Conservation (phyloP, 1,140 invertebrate species). For the Zaprionus inermis region DNA sequence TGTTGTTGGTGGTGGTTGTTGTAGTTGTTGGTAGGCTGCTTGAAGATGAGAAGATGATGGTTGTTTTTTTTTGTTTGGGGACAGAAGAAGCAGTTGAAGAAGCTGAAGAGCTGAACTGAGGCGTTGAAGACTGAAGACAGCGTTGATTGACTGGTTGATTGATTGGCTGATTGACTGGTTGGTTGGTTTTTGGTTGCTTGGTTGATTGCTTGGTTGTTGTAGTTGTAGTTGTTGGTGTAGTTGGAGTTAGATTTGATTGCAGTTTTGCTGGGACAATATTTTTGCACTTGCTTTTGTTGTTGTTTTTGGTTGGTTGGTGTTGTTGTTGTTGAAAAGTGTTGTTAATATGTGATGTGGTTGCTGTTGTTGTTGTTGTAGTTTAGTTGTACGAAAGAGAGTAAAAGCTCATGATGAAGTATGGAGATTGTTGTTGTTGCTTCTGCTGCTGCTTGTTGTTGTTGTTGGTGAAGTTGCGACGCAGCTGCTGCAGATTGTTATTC, state of each 20-base stretch:
- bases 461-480: conserved; percentile 38
- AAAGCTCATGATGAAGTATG: conserved; percentile 41
- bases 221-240: conserved; percentile 50
- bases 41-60: conserved; percentile 46
- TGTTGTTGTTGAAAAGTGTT: conserved; percentile 38
- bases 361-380: conserved; percentile 22
- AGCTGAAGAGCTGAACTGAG: conserved; percentile 46
- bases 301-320: conserved; percentile 53
- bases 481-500: conserved; percentile 31
- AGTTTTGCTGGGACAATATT: conserved; percentile 56
- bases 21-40: conserved; percentile 44
- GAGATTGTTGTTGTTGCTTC: conserved; percentile 31
- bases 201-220: conserved; percentile 39
- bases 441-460: conserved; percentile 24
- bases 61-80: conserved; percentile 14
- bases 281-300: conserved; percentile 49
- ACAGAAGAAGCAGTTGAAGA: conserved; percentile 57
- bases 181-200: conserved; percentile 38
- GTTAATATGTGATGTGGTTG: conserved; percentile 34
- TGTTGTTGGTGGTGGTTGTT: conserved; percentile 24
- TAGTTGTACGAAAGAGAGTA: conserved; percentile 22
- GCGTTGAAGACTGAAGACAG: conserved; percentile 33
- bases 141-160: conserved; percentile 54
- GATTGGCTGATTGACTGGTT: conserved; percentile 43
- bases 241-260: conserved; percentile 55